A percentile compares a stretch with the other conserved stretches of the same genome.
Evolutionary conservation across 2,888 invertebrate species (phyloP).

Genomic region (Strigamia crassipes): DNA sequence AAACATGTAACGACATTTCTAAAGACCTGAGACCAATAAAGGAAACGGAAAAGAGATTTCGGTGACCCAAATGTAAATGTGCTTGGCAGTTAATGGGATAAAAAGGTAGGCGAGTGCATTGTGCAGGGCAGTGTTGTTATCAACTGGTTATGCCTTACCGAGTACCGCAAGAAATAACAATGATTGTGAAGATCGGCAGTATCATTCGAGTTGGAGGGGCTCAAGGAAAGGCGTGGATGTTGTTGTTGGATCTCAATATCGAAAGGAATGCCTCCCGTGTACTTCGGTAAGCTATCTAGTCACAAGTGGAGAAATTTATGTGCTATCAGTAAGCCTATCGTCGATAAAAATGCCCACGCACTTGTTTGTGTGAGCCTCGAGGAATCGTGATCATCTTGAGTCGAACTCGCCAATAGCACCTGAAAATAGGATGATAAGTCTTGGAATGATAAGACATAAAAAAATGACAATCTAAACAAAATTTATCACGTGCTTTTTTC

Average conservation of each 20-base stretch:
- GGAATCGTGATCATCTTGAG: slow-evolving; percentile 32
- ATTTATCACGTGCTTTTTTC: neutral
- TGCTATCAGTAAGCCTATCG: slow-evolving; percentile 44
- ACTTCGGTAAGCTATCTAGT: slow-evolving; percentile 39
- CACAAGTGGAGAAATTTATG: slow-evolving; percentile 41
- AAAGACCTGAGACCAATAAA: neutral
- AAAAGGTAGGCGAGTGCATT: neutral
- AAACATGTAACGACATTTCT: neutral
- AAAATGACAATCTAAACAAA: slow-evolving; percentile 15
- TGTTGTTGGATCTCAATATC: slow-evolving; percentile 38
- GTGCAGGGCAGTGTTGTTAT: neutral
- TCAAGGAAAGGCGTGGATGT: neutral
- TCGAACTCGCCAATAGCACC: slow-evolving; percentile 37
- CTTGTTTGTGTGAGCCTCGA: slow-evolving; percentile 41
- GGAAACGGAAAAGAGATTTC: slow-evolving; percentile 10
- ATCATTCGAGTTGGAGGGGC: neutral
- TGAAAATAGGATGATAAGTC: slow-evolving; percentile 28
- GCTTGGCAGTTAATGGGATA: neutral
- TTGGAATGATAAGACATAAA: slow-evolving; percentile 20
- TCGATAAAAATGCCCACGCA: slow-evolving; percentile 43
- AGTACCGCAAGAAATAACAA: slow-evolving; percentile 13
- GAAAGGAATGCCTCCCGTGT: slow-evolving; percentile 35
- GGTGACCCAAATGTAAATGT: neutral
- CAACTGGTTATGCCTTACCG: slow-evolving; percentile 20
- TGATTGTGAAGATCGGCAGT: neutral